A percentile compares a stretch with the other conserved stretches of the same genome.
phyloP scores from a whole-genome alignment of 1,140 invertebrate species.

The Brachionus manjavacas region DNA sequence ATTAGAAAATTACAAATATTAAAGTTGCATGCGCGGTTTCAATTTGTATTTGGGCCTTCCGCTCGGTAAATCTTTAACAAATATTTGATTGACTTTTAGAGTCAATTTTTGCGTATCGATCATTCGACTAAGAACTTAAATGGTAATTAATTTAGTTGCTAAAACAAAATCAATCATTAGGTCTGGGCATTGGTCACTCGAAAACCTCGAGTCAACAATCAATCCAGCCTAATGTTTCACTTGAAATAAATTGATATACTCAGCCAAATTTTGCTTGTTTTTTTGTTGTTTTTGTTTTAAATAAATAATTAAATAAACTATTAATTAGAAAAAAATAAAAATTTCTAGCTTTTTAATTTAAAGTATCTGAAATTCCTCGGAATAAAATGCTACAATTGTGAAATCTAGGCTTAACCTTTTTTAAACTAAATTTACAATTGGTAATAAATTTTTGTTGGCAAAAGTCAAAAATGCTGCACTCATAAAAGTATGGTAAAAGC shows the following conservation, averaged over 20 bases:
- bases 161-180: not conserved
- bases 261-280: no score
- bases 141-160: not conserved
- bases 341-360: not conserved
- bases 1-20: slow-evolving; percentile 36
- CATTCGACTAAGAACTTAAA: not conserved
- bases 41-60: not conserved
- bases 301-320: no score
- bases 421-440: not conserved
- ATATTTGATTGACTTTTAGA: not conserved
- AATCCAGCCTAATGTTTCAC: not conserved
- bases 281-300: no score
- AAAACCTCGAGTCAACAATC: not conserved
- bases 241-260: not conserved
- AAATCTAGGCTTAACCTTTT: not conserved
- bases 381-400: not conserved
- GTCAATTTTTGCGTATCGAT: not conserved
- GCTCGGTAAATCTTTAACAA: not conserved
- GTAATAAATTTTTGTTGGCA: not conserved
- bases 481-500: not conserved
- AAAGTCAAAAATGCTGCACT: not conserved
- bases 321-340: no score
- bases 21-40: not conserved
- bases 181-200: not conserved
- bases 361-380: not conserved